A percentile compares a stretch with the other conserved stretches of the same genome.
Conservation (phyloP, 2,113 vertebrate genomes). For the Cygnus buccinator region DNA sequence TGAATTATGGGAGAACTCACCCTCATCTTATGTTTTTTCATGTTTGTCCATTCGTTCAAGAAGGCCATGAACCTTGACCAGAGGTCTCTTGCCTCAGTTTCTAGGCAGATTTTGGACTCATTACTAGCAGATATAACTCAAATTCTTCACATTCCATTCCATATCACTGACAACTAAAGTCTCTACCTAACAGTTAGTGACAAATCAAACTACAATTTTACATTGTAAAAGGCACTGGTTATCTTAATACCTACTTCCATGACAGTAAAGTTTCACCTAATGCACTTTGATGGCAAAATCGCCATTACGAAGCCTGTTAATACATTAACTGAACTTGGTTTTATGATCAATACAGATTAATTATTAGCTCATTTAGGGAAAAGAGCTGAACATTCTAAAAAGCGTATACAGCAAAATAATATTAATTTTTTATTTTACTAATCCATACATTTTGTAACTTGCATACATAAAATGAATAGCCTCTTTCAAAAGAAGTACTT, state of each 20-base stretch:
- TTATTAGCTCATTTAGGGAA: background rate
- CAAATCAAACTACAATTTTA: conserved; percentile 29
- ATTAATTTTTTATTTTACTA: background rate
- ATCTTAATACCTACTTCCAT: background rate
- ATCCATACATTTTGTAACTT: background rate
- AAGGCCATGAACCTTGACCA: conserved; percentile 11
- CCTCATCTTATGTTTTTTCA: background rate
- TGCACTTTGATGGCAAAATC: background rate
- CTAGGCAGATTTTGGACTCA: background rate
- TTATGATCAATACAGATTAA: background rate
- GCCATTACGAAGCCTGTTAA: background rate
- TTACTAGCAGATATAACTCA: background rate
- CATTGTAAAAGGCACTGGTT: background rate
- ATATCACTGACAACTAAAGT: background rate
- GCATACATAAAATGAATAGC: background rate
- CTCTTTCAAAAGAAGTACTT: background rate
- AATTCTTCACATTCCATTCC: conserved; percentile 1
- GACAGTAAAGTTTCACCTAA: conserved; percentile 1
- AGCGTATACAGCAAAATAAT: background rate
- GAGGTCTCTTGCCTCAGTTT: conserved; percentile 1
- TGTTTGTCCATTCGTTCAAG: background rate
- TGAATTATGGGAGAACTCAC: conserved; percentile 7
- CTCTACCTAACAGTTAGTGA: background rate
- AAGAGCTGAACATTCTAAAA: background rate
- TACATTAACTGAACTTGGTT: background rate